Conservation (phyloP, 2,888 invertebrate species). For the Caenorhabditis becei region DNA sequence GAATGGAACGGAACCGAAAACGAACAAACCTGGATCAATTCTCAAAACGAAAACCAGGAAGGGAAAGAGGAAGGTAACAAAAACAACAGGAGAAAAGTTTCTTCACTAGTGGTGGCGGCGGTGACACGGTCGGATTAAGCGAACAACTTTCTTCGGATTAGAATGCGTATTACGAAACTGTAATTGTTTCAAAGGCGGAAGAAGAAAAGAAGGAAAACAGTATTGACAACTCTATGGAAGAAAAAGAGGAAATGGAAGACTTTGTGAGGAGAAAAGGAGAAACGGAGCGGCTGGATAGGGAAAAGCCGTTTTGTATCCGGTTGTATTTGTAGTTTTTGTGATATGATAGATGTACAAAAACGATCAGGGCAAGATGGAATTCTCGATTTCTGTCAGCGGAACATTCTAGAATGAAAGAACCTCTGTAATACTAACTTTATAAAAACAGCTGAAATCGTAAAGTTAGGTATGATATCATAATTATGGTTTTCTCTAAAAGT, state of each 20-base stretch:
- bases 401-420: too few relatives aligned
- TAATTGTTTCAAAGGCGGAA: conserved; percentile 15
- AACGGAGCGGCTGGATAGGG: too few relatives aligned
- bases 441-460: too few relatives aligned
- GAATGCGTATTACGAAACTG: background rate
- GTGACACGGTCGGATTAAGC: background rate
- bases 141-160: conserved; percentile 17
- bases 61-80: background rate
- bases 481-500: too few relatives aligned
- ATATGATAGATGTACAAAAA: too few relatives aligned
- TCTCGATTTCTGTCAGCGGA: too few relatives aligned
- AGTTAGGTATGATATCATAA: too few relatives aligned
- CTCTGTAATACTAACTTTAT: too few relatives aligned
- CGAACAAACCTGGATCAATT: background rate
- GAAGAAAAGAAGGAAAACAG: background rate
- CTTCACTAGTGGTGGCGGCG: background rate
- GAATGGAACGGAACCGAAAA: background rate
- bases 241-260: background rate
- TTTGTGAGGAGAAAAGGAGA: background rate
- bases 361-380: too few relatives aligned
- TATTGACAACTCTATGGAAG: background rate
- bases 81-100: background rate
- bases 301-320: too few relatives aligned
- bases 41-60: background rate
- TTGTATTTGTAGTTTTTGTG: too few relatives aligned